These are phyloP conservation scores for Dipodomys stephensi DNA, from an alignment of 2,113 vertebrate genomes.

Conservation along the genomic window DNA sequence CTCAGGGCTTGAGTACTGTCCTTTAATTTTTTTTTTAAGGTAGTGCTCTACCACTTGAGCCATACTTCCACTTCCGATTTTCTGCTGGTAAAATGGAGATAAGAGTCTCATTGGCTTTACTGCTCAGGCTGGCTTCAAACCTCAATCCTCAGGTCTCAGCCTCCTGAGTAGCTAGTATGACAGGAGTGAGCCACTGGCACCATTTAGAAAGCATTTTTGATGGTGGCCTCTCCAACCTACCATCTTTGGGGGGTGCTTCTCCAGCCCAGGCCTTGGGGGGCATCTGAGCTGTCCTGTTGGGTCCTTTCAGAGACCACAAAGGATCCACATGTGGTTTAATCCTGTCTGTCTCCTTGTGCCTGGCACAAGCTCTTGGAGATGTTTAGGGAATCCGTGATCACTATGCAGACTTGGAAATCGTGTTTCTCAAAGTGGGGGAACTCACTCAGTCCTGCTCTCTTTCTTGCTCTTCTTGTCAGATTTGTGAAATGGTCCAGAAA, in stretches of 20 bases:
- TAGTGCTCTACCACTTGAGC: no score
- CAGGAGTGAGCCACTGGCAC: no score
- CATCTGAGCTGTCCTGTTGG: not conserved
- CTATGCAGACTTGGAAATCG: not conserved
- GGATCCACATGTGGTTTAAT: not conserved
- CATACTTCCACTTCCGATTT: no score
- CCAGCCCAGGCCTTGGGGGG: not conserved
- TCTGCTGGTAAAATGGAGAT: no score
- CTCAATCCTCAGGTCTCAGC: no score
- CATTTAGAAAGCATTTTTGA: not conserved
- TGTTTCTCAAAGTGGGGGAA: not conserved
- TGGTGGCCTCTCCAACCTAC: not conserved
- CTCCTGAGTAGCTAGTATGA: no score
- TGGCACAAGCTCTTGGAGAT: not conserved
- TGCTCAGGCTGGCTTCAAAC: no score
- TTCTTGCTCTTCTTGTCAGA: conserved; percentile 63
- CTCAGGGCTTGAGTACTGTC: no score
- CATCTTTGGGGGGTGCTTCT: not conserved
- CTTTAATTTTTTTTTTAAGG: no score
- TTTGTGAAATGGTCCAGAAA: conserved; percentile 74
- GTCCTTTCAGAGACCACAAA: not conserved
- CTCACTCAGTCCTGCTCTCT: not conserved
- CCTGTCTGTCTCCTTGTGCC: not conserved
- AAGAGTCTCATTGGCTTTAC: no score
- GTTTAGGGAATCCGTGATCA: not conserved